phyloP scores from a whole-genome alignment of 1,140 invertebrate species.

The Drosophila neocordata region DNA sequence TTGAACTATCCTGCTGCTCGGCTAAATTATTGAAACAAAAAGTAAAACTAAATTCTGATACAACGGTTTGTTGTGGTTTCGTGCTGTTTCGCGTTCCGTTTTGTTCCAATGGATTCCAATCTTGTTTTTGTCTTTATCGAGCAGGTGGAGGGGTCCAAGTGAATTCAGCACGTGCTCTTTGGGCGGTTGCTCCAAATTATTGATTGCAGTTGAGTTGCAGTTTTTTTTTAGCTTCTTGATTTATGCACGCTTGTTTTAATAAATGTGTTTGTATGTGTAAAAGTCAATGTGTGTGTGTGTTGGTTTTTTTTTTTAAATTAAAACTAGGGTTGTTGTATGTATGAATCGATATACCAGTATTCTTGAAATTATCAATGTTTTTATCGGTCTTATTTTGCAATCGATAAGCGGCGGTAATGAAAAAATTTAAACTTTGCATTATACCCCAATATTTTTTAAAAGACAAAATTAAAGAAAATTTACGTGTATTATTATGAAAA shows the following conservation, averaged over 20 bases:
- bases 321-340: slow-evolving; percentile 2
- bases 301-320: slow-evolving; percentile 3
- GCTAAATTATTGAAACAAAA: neutral
- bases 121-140: neutral
- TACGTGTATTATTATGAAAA: too few relatives aligned
- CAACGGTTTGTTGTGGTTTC: slow-evolving; percentile 5
- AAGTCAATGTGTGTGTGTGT: neutral
- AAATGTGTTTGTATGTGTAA: slow-evolving; percentile 5
- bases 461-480: too few relatives aligned
- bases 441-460: neutral
- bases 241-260: slow-evolving; percentile 17
- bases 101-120: neutral
- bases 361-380: neutral
- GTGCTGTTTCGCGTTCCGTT: neutral
- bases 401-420: neutral
- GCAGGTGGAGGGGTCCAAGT: slow-evolving; percentile 1
- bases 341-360: slow-evolving; percentile 4
- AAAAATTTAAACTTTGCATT: neutral
- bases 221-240: slow-evolving; percentile 41
- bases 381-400: neutral
- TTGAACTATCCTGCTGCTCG: neutral
- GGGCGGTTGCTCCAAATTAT: slow-evolving; percentile 7
- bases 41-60: neutral
- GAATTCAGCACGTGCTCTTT: slow-evolving; percentile 29
- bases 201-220: slow-evolving; percentile 30